Conservation (phyloP, 2,113 vertebrate species). For the Scatophagus argus region DNA sequence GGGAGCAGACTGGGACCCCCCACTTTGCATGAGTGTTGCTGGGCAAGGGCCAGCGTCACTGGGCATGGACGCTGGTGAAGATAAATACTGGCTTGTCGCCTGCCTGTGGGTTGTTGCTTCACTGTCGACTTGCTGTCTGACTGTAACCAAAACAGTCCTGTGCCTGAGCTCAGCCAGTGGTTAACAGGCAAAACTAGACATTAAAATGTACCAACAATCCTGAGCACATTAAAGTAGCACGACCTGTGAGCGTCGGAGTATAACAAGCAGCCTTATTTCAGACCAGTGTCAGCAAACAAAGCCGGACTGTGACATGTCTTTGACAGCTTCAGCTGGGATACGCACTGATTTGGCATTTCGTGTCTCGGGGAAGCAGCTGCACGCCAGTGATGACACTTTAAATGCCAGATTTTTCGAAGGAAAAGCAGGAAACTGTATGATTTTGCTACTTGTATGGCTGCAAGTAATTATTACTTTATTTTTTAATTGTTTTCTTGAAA, state of each 20-base stretch:
- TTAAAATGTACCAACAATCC: background rate
- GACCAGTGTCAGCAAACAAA: background rate
- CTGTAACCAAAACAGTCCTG: constrained; percentile 15
- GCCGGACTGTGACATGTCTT: background rate
- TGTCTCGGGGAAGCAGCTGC: constrained; percentile 27
- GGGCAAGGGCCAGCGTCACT: constrained; percentile 68
- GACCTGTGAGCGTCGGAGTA: background rate
- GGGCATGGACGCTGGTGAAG: constrained; percentile 56
- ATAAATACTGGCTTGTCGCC: constrained; percentile 67
- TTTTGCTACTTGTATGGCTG: no score
- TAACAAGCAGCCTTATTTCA: background rate
- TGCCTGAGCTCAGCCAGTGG: background rate
- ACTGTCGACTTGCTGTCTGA: constrained; percentile 8
- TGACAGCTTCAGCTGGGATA: background rate
- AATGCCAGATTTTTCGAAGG: background rate
- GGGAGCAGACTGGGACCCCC: constrained; percentile 49
- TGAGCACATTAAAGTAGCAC: background rate
- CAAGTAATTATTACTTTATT: no score
- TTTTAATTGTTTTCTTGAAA: no score
- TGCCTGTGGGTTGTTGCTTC: constrained; percentile 43
- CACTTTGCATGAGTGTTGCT: constrained; percentile 69
- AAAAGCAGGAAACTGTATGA: no score
- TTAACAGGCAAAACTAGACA: constrained; percentile 7
- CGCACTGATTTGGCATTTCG: constrained; percentile 8
- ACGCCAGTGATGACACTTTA: background rate